A percentile compares a stretch with the other conserved stretches of the same genome.
Evolutionary conservation across 2,113 vertebrate genomes (phyloP).

Genomic region (Formicarius rufipectus): DNA sequence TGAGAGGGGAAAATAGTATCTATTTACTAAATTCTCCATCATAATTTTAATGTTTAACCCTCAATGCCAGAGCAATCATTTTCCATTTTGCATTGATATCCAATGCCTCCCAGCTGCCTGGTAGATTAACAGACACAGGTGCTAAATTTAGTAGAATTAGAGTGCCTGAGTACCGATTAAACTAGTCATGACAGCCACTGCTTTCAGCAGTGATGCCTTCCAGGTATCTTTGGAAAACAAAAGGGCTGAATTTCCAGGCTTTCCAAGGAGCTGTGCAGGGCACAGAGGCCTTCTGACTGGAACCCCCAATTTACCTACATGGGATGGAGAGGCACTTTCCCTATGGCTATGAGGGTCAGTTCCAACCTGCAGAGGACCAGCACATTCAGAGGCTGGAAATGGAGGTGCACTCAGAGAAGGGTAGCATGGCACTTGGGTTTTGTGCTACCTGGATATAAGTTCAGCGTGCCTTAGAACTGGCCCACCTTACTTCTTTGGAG

Average conservation of each 20-base stretch:
- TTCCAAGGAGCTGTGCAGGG: background rate
- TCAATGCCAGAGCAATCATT: background rate
- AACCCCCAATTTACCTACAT: background rate
- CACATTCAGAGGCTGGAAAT: background rate
- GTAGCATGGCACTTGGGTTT: background rate
- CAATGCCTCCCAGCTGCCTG: background rate
- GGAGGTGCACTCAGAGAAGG: background rate
- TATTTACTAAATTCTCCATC: background rate
- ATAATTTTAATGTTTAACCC: background rate
- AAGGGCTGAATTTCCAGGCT: background rate
- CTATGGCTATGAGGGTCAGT: background rate
- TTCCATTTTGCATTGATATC: background rate
- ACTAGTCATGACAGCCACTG: background rate
- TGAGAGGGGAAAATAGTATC: background rate
- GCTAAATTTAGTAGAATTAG: slow-evolving; percentile 23
- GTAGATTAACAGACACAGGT: background rate
- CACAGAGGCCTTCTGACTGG: background rate
- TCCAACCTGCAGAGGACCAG: background rate
- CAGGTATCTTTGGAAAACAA: background rate
- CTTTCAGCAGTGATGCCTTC: background rate
- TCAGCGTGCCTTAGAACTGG: fast-evolving
- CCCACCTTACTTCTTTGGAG: background rate
- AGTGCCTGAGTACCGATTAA: background rate
- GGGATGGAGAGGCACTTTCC: background rate
- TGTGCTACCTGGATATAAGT: background rate